Conservation (phyloP, 2,797 vertebrate genomes). For the Anguilla megastoma region DNA sequence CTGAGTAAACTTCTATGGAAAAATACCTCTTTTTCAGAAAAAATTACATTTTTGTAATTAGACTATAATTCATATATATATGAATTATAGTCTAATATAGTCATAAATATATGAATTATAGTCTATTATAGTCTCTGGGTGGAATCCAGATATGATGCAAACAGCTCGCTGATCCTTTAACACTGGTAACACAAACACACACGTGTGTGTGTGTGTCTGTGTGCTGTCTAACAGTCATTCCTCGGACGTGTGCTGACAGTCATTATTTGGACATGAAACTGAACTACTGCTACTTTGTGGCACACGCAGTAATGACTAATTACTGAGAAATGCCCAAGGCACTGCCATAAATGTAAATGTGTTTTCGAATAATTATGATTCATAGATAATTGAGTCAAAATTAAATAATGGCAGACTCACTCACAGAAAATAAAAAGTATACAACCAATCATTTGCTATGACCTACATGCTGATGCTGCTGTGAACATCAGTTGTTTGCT, state of each 20-base stretch:
- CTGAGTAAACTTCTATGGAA: background rate
- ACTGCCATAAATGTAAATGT: slow-evolving; percentile 19
- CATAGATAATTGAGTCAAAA: background rate
- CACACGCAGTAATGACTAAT: background rate
- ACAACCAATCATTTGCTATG: background rate
- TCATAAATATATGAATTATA: too few species aligned
- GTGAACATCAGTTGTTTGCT: slow-evolving; percentile 40
- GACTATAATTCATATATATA: background rate
- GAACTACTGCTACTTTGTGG: background rate
- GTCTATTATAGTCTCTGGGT: too few species aligned
- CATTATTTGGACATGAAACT: background rate
- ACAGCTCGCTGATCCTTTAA: too few species aligned
- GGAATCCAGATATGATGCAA: too few species aligned
- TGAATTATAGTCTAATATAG: too few species aligned
- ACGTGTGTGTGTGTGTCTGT: too few species aligned
- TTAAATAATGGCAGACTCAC: background rate
- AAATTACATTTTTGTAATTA: background rate
- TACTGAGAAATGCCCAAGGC: background rate
- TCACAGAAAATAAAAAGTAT: background rate
- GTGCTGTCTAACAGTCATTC: too few species aligned
- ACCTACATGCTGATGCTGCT: slow-evolving; percentile 30
- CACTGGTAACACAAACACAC: too few species aligned
- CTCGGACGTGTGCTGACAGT: background rate
- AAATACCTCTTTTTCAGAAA: background rate
- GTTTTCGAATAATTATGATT: slow-evolving; percentile 25